These are phyloP conservation scores for Condylura cristata DNA, from an alignment of 2,113 vertebrate genomes.

Conservation along the genomic window DNA sequence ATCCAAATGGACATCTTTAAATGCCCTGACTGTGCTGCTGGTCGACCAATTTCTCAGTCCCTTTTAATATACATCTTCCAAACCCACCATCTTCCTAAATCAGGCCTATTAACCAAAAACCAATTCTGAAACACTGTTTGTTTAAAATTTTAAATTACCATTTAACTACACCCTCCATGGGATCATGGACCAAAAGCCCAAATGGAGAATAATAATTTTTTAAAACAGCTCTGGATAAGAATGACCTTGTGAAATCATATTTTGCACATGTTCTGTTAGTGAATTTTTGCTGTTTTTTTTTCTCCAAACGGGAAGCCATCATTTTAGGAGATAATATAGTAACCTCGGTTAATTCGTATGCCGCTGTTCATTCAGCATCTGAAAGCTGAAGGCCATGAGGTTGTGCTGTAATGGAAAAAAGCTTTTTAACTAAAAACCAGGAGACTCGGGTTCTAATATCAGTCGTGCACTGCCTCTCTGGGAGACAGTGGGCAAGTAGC, in stretches of 20 bases:
- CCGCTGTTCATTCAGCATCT: constrained; percentile 56
- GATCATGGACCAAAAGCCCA: constrained; percentile 74
- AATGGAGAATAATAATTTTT: constrained; percentile 72
- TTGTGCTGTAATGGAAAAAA: constrained; percentile 71
- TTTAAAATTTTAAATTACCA: constrained; percentile 72
- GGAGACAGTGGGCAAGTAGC: neutral
- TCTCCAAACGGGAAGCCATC: constrained; percentile 62
- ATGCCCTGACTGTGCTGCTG: neutral
- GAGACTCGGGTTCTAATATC: constrained; percentile 56
- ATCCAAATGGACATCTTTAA: constrained; percentile 27
- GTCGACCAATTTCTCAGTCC: neutral
- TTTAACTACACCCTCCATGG: constrained; percentile 59
- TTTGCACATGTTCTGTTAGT: constrained; percentile 70
- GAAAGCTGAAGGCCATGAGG: constrained; percentile 70
- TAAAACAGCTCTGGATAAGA: constrained; percentile 61
- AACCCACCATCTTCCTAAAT: constrained; percentile 43
- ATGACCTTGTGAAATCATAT: constrained; percentile 73
- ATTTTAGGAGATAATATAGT: constrained; percentile 73
- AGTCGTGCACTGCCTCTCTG: neutral
- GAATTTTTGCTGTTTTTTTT: constrained; percentile 47
- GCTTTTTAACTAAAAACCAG: constrained; percentile 71
- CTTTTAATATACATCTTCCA: constrained; percentile 27
- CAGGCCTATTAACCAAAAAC: constrained; percentile 61
- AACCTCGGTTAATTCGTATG: constrained; percentile 75
- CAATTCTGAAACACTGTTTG: constrained; percentile 62